These are phyloP conservation scores for Proteles cristata DNA, from an alignment of 2,113 vertebrate species.

Conservation along the genomic window DNA sequence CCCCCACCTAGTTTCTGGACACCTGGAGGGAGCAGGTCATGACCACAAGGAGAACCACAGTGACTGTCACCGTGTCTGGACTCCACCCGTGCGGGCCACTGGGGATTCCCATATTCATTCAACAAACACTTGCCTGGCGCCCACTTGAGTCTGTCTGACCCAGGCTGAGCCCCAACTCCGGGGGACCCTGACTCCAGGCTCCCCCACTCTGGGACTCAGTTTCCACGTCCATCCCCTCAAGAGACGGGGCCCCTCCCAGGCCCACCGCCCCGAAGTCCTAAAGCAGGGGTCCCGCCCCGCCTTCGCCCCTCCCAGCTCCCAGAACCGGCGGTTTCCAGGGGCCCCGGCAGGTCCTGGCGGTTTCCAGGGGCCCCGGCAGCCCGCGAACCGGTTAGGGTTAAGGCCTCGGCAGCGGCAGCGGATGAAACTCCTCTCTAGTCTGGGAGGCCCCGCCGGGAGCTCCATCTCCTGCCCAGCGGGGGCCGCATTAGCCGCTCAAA, in stretches of 20 bases:
- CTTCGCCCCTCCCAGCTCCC: background rate
- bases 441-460: conserved; percentile 83
- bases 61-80: background rate
- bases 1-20: background rate
- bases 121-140: background rate
- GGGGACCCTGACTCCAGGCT: background rate
- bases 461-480: conserved; percentile 87
- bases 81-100: fast-evolving
- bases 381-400: conserved; percentile 79
- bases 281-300: background rate
- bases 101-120: background rate
- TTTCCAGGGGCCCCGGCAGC: conserved; percentile 19
- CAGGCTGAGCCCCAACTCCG: background rate
- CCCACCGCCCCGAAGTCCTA: background rate
- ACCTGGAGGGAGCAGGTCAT: background rate
- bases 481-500: conserved; percentile 88
- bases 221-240: background rate
- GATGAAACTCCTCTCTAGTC: conserved; percentile 61
- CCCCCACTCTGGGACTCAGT: background rate
- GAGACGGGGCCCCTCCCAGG: too few species aligned
- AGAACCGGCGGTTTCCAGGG: conserved; percentile 76
- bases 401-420: conserved; percentile 83
- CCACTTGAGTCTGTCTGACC: background rate
- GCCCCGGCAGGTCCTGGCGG: conserved; percentile 69
- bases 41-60: background rate